Evolutionary conservation across 2,113 vertebrate species (phyloP).

Genomic region (Amazona guildingii): DNA sequence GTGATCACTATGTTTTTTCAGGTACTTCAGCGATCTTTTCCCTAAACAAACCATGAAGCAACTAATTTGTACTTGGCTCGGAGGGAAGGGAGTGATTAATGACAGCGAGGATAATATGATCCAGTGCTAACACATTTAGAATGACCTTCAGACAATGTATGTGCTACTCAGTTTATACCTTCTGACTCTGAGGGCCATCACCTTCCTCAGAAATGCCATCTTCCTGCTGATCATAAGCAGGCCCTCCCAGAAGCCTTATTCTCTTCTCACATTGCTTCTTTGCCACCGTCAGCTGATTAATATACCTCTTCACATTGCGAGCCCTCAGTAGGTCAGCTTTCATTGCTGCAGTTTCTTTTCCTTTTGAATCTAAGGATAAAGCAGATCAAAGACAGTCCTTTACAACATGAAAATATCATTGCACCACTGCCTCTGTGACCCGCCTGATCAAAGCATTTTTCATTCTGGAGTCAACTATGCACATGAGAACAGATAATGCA

Average conservation of each 20-base stretch:
- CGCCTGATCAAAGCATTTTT: background rate
- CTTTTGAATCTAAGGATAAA: slow-evolving; percentile 80
- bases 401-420: background rate
- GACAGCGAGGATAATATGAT: background rate
- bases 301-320: slow-evolving; percentile 97
- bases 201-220: slow-evolving; percentile 84
- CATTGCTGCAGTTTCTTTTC: slow-evolving; percentile 94
- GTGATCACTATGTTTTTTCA: fast-evolving
- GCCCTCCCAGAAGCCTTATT: slow-evolving; percentile 89
- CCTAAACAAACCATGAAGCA: background rate
- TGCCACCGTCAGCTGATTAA: slow-evolving; percentile 97
- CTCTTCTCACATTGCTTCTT: slow-evolving; percentile 98
- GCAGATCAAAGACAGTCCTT: background rate
- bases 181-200: slow-evolving; percentile 88
- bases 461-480: background rate
- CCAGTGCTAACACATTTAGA: background rate
- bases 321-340: slow-evolving; percentile 95
- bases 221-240: slow-evolving; percentile 89
- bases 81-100: background rate
- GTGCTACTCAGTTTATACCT: slow-evolving; percentile 67
- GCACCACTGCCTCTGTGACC: background rate
- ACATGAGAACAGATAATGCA: background rate
- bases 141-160: background rate
- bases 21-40: background rate
- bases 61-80: background rate